Evolutionary conservation across 1,140 invertebrate species (phyloP), one percentile per base, ranked within the genome.

Genomic region (Dreissena rostriformis): DNA sequence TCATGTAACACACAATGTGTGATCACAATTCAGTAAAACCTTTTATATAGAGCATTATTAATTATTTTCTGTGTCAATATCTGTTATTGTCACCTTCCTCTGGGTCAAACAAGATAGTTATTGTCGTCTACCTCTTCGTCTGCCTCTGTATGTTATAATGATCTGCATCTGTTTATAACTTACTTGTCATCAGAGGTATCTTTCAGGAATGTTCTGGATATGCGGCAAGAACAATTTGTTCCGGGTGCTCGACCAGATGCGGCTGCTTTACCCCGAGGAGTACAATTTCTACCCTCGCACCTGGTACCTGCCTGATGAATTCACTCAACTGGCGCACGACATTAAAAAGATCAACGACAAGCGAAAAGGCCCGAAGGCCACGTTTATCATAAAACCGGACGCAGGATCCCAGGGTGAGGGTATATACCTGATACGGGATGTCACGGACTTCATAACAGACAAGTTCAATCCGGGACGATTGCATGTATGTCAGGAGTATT

Each of bases 351-450:
- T 85, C 24, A 84, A 86, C 22, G 87, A 86, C 49, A 90, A 89
- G 67, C 89, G 89, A 24, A 67, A 86, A 12, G 89, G 90, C 86
- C 86, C 89, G 17, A 88, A 89, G 68, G 90, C 90, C 49, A 94
- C 93, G 67, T 95, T 90, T 86, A 95, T 95, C 77, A 92, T 94
- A 15, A 95, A 95, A 86, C 94, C 94, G 10, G 94, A 94, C 86
- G 91, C 90, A 81, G 94, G 94, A 17, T 92, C 94, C 19, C 94
- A 95, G 83, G 94, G 94, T 0, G 94, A 94, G 8, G 94, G 94
- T 15, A 95, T 95, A 65, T 94, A 94, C 84, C 82, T 95, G 14
- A 90, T 95, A 8, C 86, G 91, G 15, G 93, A 93, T 26, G 90
- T 93, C 6, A 80, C 86, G 15, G 89, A 94, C 26, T 93, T 94